Evolutionary conservation across 2,113 vertebrate species (phyloP).

Genomic region (Melanostigma gelatinosum): DNA sequence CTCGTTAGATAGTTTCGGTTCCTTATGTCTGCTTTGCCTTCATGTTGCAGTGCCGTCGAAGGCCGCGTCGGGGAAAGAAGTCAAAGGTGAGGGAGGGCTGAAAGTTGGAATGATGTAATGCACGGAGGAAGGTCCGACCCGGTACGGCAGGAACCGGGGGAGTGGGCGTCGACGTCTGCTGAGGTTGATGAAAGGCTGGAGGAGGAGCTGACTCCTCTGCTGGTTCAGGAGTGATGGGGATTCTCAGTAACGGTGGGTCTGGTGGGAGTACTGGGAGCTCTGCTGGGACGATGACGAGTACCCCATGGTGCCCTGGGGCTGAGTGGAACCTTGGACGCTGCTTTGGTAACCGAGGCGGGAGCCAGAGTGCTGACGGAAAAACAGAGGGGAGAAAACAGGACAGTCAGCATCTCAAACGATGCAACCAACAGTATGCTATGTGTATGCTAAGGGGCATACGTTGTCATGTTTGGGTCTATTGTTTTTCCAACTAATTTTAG

Average conservation of each 20-base stretch:
- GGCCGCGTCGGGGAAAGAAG: background rate
- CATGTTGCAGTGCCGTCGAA: constrained; percentile 82
- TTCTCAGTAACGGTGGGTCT: constrained; percentile 94
- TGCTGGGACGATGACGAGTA: constrained; percentile 96
- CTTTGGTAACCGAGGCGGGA: constrained; percentile 99
- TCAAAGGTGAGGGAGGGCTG: constrained; percentile 27
- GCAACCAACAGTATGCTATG: too few species aligned
- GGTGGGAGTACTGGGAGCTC: constrained; percentile 95
- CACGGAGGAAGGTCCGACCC: background rate
- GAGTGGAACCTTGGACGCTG: constrained; percentile 94
- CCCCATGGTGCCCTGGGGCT: constrained; percentile 95
- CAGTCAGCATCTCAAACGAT: background rate
- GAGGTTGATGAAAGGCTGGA: constrained; percentile 3
- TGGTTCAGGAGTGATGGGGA: constrained; percentile 35
- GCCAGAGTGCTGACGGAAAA: constrained; percentile 88
- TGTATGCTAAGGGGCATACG: too few species aligned
- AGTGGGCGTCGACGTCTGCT: background rate
- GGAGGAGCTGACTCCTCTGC: constrained; percentile 40
- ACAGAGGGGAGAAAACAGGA: constrained; percentile 28
- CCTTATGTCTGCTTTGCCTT: constrained; percentile 78
- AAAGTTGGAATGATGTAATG: constrained; percentile 41
- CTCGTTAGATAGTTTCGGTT: constrained; percentile 79
- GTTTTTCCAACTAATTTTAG: too few species aligned
- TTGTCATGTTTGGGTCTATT: too few species aligned
- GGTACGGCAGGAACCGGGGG: background rate